Base-by-base conservation (phyloP, 2,113 vertebrate species). In the Candoia aspera region DNA sequence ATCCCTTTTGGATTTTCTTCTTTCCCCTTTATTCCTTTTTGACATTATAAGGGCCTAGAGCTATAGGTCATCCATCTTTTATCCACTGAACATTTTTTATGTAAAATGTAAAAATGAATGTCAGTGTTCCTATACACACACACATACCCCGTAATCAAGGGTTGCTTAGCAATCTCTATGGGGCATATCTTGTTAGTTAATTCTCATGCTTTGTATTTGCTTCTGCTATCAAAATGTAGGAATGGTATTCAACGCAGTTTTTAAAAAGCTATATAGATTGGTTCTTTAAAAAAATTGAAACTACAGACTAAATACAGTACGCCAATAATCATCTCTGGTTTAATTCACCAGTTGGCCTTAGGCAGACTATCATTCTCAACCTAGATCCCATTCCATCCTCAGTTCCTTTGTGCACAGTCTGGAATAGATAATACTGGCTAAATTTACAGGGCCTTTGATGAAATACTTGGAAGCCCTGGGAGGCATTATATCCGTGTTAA, bases 91-190 rank as follows among this genome's bases (percentile, higher is more conserved):
- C 46, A 17, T 62, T 86, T 55, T 84, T 60, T 49, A 5, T 49
- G 49, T 49, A 49, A 49, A 37, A 60, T 86, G 84, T 55, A 84
- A 92, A 92, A 92, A 83, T 92, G 68, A 92, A 88, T 92, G 68
- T 33, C 26, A 84, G 42, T 37, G 37, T 89, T 92, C 68, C 46
- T 60, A 88, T 17, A 83, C 37, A 83, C 26, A 64, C 26, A 64
- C 2, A 64, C 8, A 79, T 5, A 87, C 58, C 87, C 60, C 23
- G 37, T 86, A 88, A 68, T 92, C 86, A 92, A 59, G 86, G 62
- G 57, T 92, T 92, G 91, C 55, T 89, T 92, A 92, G 87, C 91
- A 92, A 92, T 89, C 86, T 60, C 29, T 60, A 84, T 60, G 91
- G 91, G 42, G 37, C 10, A 92, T 53, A 83, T 88, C 83, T 55